Conservation (phyloP, 2,888 invertebrate species). For the Hirtodrosophila cameraria region DNA sequence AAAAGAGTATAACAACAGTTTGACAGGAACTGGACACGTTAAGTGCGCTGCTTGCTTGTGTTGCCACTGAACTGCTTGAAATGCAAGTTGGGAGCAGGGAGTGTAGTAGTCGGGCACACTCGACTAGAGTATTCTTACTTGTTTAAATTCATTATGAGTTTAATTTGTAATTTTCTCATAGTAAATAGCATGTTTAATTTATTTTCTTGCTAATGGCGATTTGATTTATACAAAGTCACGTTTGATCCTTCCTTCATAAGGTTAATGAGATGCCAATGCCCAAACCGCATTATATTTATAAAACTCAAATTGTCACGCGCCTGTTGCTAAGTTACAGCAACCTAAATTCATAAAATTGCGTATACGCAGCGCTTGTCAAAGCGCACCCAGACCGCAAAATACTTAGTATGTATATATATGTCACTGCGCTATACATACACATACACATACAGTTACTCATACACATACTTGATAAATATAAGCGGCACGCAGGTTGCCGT, state of each 20-base stretch:
- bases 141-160: too few relatives aligned
- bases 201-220: neutral
- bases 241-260: neutral
- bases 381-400: slow-evolving; percentile 12
- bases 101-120: too few relatives aligned
- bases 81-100: too few relatives aligned
- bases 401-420: slow-evolving; percentile 17
- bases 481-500: slow-evolving; percentile 52
- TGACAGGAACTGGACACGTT: too few relatives aligned
- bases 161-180: too few relatives aligned
- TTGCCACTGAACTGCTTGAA: too few relatives aligned
- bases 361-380: slow-evolving; percentile 44
- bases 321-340: slow-evolving; percentile 25
- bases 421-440: slow-evolving; percentile 32
- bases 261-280: slow-evolving; percentile 41
- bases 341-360: slow-evolving; percentile 54
- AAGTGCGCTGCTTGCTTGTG: too few relatives aligned
- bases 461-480: slow-evolving; percentile 56
- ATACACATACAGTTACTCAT: neutral
- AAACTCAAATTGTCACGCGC: slow-evolving; percentile 24
- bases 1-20: too few relatives aligned
- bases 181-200: neutral
- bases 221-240: slow-evolving; percentile 13
- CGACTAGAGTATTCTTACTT: too few relatives aligned
- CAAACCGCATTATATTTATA: slow-evolving; percentile 14